These are phyloP conservation scores for Choristoneura fumiferana DNA, from an alignment of 1,140 invertebrate species.

Conservation along the genomic window DNA sequence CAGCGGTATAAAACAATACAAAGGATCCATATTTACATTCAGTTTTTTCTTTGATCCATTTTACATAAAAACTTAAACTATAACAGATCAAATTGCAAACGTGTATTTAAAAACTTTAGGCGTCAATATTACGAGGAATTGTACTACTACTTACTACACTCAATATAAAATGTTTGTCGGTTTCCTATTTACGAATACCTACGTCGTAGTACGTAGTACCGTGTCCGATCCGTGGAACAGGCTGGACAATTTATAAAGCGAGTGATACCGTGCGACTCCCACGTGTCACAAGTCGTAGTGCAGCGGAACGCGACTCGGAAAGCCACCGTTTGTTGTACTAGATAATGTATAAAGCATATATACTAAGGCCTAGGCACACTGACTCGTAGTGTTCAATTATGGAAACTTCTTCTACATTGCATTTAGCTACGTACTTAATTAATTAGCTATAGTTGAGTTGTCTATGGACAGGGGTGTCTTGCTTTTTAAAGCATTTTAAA, in stretches of 20 bases:
- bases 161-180: not conserved
- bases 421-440: too few relatives aligned
- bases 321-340: not conserved
- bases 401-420: too few relatives aligned
- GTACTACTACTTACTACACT: too few relatives aligned
- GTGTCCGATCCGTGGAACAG: conserved; percentile 35
- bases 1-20: not conserved
- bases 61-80: too few relatives aligned
- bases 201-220: conserved; percentile 13
- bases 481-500: too few relatives aligned
- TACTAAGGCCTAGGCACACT: too few relatives aligned
- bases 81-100: too few relatives aligned
- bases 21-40: not conserved
- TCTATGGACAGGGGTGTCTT: too few relatives aligned
- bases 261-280: conserved; percentile 31
- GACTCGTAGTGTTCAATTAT: too few relatives aligned
- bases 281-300: conserved; percentile 21
- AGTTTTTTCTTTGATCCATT: not conserved
- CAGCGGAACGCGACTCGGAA: not conserved
- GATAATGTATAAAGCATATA: not conserved
- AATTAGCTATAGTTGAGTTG: too few relatives aligned
- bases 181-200: conserved; percentile 7
- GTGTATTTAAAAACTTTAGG: too few relatives aligned
- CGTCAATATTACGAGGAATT: too few relatives aligned
- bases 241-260: conserved; percentile 36